phyloP scores from a whole-genome alignment of 1,140 invertebrate species.

The Hyposmocoma kahamanoa region DNA sequence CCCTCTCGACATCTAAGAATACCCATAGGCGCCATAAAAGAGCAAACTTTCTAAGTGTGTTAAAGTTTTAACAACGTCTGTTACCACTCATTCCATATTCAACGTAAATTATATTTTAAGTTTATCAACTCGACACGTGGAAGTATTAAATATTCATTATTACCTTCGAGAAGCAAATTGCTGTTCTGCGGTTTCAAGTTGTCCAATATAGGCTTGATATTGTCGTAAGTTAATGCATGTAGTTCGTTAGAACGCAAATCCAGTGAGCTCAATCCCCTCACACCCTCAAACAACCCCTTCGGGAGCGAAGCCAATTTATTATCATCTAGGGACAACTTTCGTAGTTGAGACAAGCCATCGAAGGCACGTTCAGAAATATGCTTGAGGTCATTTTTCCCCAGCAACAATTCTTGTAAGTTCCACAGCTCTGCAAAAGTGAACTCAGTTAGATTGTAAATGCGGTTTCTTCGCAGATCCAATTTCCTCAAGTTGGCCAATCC shows the following conservation, averaged over 20 bases:
- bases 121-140: slow-evolving; percentile 31
- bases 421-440: slow-evolving; percentile 83
- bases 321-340: slow-evolving; percentile 79
- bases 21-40: slow-evolving; percentile 37
- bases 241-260: slow-evolving; percentile 83
- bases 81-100: slow-evolving; percentile 44
- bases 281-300: slow-evolving; percentile 78
- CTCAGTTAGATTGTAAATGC: slow-evolving; percentile 81
- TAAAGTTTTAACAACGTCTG: slow-evolving; percentile 34
- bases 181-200: slow-evolving; percentile 83
- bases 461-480: slow-evolving; percentile 81
- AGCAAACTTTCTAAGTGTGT: slow-evolving; percentile 36
- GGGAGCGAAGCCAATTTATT: slow-evolving; percentile 81
- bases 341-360: slow-evolving; percentile 79
- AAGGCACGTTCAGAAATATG: slow-evolving; percentile 82
- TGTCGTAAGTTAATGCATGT: slow-evolving; percentile 82
- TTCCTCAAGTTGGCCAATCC: slow-evolving; percentile 78
- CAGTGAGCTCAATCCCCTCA: slow-evolving; percentile 78
- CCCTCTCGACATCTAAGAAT: slow-evolving; percentile 18
- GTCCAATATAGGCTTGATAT: slow-evolving; percentile 80
- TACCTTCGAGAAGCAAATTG: slow-evolving; percentile 84
- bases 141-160: slow-evolving; percentile 69
- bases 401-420: slow-evolving; percentile 80
- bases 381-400: slow-evolving; percentile 80
- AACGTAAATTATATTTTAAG: slow-evolving; percentile 45